Conservation (phyloP, 1,140 invertebrate genomes). For the Tribolium madens region DNA sequence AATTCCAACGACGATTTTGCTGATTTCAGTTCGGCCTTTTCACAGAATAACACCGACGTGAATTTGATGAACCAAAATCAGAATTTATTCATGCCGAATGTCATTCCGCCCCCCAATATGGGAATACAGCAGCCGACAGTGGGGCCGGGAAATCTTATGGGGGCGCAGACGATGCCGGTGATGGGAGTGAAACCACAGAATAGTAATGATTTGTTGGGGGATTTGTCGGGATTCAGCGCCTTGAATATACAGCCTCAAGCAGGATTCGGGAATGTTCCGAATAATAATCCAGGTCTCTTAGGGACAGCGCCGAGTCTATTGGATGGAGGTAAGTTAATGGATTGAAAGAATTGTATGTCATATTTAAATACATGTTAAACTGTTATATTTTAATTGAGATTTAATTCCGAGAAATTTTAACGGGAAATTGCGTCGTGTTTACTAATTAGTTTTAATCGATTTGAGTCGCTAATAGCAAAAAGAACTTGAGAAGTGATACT, state of each 20-base stretch:
- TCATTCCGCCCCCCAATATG: constrained; percentile 12
- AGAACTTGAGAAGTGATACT: not conserved
- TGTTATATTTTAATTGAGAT: too few species aligned
- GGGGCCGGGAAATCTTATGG: not conserved
- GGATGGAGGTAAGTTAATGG: constrained; percentile 54
- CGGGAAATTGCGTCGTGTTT: not conserved
- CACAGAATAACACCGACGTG: constrained; percentile 48
- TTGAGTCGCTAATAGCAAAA: constrained; percentile 23
- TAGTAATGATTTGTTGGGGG: constrained; percentile 71
- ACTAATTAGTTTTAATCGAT: not conserved
- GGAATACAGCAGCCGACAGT: not conserved
- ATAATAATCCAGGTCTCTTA: constrained; percentile 53
- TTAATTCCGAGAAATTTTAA: not conserved
- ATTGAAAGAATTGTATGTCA: not conserved
- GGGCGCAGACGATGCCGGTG: not conserved
- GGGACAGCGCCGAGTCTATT: constrained; percentile 47
- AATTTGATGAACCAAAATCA: constrained; percentile 6
- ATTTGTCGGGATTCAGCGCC: constrained; percentile 67
- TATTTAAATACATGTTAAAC: not conserved
- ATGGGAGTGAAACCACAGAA: constrained; percentile 45
- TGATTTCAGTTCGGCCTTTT: constrained; percentile 81
- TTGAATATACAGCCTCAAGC: constrained; percentile 58
- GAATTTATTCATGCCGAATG: constrained; percentile 10
- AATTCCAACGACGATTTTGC: constrained; percentile 75
- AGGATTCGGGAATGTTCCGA: constrained; percentile 14